A percentile compares a stretch with the other conserved stretches of the same genome.
Conservation (phyloP, 2,888 invertebrate species). For the Apantesis nais region DNA sequence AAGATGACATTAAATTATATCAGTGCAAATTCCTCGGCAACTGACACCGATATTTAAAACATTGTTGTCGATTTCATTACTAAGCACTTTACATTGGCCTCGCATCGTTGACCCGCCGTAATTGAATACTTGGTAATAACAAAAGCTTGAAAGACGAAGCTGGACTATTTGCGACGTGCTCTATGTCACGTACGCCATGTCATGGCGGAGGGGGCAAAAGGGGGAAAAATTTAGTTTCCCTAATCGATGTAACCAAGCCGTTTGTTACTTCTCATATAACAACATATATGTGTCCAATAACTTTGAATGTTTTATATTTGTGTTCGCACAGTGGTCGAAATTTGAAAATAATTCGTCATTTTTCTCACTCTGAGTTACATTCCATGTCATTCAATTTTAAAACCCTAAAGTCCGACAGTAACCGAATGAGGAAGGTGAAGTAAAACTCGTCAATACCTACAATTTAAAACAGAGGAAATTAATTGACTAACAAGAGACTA, state of each 20-base stretch:
- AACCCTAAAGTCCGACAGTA: no score
- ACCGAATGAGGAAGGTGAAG: no score
- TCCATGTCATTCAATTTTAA: not conserved
- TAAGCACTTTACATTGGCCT: slow-evolving; percentile 17
- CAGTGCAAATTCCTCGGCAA: slow-evolving; percentile 9
- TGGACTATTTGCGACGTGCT: slow-evolving; percentile 32
- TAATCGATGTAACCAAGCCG: not conserved
- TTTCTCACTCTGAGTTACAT: not conserved
- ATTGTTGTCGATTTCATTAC: slow-evolving; percentile 13
- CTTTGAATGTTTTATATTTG: no score
- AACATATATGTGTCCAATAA: no score
- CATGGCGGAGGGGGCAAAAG: slow-evolving; percentile 20
- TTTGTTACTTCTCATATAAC: not conserved
- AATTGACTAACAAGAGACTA: no score
- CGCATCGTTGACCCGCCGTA: slow-evolving; percentile 33
- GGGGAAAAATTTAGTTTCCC: not conserved
- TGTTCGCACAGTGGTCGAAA: no score
- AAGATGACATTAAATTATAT: slow-evolving; percentile 5
- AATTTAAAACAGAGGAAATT: no score
- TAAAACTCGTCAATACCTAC: no score
- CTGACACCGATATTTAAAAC: slow-evolving; percentile 15
- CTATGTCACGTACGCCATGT: slow-evolving; percentile 57
- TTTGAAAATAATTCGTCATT: no score
- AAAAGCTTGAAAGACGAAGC: slow-evolving; percentile 48
- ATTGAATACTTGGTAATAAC: slow-evolving; percentile 43